phyloP scores from a whole-genome alignment of 2,113 vertebrate species.

The Myodes glareolus region DNA sequence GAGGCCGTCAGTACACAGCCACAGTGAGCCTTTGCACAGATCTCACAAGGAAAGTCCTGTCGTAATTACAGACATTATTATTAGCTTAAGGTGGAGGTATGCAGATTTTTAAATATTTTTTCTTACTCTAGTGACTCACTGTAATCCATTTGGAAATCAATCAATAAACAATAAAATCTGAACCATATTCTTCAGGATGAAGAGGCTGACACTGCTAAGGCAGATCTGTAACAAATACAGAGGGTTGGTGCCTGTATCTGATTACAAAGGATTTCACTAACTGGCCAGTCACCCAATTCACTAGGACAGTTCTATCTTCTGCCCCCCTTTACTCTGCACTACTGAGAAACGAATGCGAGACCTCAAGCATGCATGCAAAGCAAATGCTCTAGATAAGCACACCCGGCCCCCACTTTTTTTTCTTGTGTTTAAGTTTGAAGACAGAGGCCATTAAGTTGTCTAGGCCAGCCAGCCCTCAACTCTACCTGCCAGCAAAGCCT shows the following conservation, averaged over 20 bases:
- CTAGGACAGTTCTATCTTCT: background rate
- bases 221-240: background rate
- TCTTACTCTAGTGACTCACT: constrained; percentile 26
- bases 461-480: background rate
- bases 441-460: background rate
- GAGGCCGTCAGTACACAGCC: background rate
- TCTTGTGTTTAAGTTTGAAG: background rate
- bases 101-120: constrained; percentile 36
- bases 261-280: background rate
- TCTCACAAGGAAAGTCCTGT: constrained; percentile 58
- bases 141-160: constrained; percentile 53
- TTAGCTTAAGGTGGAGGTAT: background rate
- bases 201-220: constrained; percentile 24
- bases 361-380: background rate
- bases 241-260: background rate
- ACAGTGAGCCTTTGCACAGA: background rate
- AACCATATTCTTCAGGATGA: background rate
- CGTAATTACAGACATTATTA: background rate
- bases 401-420: background rate
- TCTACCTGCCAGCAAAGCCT: background rate
- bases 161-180: constrained; percentile 17
- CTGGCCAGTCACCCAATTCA: background rate
- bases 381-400: background rate
- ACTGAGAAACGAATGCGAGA: background rate
- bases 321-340: background rate